phyloP scores from a whole-genome alignment of 2,113 vertebrate genomes.

The Tichodroma muraria region DNA sequence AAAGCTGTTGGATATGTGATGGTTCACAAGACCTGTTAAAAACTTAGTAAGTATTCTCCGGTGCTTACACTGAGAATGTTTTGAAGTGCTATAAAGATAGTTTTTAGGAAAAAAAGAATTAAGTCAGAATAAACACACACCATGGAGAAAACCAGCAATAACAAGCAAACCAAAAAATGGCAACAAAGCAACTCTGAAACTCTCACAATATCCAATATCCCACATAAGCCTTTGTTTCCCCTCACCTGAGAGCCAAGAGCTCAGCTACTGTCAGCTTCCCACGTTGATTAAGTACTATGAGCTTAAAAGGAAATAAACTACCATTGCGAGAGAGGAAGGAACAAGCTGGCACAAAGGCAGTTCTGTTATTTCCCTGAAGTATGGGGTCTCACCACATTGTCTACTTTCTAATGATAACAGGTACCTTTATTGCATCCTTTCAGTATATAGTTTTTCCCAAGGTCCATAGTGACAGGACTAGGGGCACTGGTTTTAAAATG shows the following conservation, averaged over 20 bases:
- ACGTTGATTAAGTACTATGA: background rate
- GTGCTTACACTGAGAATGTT: background rate
- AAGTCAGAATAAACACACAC: background rate
- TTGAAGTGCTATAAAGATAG: background rate
- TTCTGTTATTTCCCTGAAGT: background rate
- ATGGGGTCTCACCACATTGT: background rate
- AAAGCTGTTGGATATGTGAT: background rate
- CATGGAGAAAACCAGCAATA: background rate
- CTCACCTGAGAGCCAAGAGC: background rate
- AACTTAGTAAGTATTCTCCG: background rate
- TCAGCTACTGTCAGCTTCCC: background rate
- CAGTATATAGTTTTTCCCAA: background rate
- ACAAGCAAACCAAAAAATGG: background rate
- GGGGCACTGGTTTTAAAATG: background rate
- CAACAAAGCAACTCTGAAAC: background rate
- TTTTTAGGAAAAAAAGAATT: background rate
- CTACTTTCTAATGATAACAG: background rate
- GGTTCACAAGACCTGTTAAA: background rate
- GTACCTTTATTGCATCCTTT: background rate
- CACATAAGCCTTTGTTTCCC: background rate
- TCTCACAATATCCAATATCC: background rate
- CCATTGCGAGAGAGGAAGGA: background rate
- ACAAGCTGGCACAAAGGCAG: background rate
- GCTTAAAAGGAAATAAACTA: background rate
- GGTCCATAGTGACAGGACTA: background rate